These are phyloP conservation scores for Nyctibius grandis DNA, from an alignment of 2,797 vertebrate genomes.

Conservation along the genomic window DNA sequence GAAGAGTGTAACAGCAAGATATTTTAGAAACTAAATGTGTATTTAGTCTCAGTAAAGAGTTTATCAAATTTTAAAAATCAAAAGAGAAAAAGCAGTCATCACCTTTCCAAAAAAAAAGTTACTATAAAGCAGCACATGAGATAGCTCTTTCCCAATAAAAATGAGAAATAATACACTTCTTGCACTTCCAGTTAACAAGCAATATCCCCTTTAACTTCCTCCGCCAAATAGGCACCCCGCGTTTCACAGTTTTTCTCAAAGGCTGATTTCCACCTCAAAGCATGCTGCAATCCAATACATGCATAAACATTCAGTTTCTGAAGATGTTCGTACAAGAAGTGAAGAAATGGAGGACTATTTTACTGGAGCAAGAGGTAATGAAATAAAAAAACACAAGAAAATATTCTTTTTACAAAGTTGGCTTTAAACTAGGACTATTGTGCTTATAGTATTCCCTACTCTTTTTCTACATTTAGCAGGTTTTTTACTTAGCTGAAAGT, in stretches of 20 bases:
- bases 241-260: background rate
- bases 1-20: background rate
- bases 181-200: background rate
- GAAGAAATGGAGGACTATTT: background rate
- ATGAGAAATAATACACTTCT: background rate
- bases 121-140: background rate
- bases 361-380: background rate
- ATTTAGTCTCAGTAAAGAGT: background rate
- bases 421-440: background rate
- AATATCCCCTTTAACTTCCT: background rate
- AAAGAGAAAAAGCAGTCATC: background rate
- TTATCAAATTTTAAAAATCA: background rate
- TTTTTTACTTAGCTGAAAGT: background rate
- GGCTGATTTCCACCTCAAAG: conserved; percentile 35
- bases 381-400: background rate
- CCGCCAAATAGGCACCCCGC: background rate
- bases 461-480: background rate
- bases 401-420: background rate
- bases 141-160: background rate
- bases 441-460: background rate
- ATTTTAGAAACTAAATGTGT: background rate
- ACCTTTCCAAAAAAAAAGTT: background rate
- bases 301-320: background rate
- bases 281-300: background rate
- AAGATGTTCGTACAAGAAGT: background rate